These are phyloP conservation scores for Sarcoramphus papa DNA, from an alignment of 2,797 vertebrate species.

Conservation along the genomic window DNA sequence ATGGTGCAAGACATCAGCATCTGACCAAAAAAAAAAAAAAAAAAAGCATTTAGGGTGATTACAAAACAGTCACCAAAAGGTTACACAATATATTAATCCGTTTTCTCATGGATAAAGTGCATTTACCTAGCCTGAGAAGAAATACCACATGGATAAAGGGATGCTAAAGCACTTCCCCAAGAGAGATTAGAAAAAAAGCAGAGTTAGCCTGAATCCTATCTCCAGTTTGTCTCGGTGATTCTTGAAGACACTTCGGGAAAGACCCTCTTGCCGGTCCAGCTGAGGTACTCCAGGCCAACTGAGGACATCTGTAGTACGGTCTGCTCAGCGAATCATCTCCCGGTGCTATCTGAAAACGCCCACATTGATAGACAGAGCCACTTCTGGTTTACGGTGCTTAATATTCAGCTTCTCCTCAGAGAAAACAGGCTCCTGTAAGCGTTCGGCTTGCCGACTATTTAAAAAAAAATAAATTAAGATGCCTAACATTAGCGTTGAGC, in stretches of 20 bases:
- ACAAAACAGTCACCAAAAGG: neutral
- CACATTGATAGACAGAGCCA: constrained; percentile 75
- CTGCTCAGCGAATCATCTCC: neutral
- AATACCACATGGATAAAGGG: neutral
- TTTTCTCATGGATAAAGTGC: neutral
- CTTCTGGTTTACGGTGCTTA: constrained; percentile 60
- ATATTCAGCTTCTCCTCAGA: neutral
- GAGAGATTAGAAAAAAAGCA: neutral
- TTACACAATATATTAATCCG: neutral
- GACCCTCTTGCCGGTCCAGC: neutral
- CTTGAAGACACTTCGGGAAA: neutral
- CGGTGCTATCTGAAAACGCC: constrained; percentile 71
- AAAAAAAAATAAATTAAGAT: neutral
- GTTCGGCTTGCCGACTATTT: constrained; percentile 20
- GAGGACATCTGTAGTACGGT: neutral
- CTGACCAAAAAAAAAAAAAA: neutral
- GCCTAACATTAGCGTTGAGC: neutral
- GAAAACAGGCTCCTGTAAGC: neutral
- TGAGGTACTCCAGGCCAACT: neutral
- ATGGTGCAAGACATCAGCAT: neutral
- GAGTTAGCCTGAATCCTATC: neutral
- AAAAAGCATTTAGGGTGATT: neutral
- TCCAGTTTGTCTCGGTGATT: neutral
- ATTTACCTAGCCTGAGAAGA: constrained; percentile 33
- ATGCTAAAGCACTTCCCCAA: constrained; percentile 10